These are phyloP conservation scores for Sebastes miniatus DNA, from an alignment of 2,797 vertebrate genomes.

Conservation along the genomic window DNA sequence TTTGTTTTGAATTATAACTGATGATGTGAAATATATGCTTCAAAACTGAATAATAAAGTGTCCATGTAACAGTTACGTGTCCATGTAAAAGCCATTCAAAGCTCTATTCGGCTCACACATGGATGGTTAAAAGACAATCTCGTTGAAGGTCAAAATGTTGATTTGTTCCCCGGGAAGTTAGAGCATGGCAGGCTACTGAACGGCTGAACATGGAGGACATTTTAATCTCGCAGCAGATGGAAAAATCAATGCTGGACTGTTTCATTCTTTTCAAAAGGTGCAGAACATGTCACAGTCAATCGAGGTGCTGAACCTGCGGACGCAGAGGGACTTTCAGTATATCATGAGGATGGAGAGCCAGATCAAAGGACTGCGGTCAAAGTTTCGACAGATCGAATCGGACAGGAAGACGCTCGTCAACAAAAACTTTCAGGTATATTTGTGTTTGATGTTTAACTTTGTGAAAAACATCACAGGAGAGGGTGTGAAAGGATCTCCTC, in stretches of 20 bases:
- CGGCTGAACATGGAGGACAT: conserved; percentile 63
- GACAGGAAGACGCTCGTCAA: conserved; percentile 95
- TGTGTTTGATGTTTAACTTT: conserved; percentile 48
- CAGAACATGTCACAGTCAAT: conserved; percentile 99
- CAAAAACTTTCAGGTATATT: conserved; percentile 93
- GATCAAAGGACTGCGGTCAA: conserved; percentile 95
- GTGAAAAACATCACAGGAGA: conserved; percentile 28
- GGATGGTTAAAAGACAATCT: conserved; percentile 48
- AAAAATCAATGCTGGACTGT: conserved; percentile 70
- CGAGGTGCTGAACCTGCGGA: conserved; percentile 96
- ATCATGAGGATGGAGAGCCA: conserved; percentile 99
- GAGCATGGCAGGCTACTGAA: conserved; percentile 23
- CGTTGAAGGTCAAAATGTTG: conserved; percentile 61
- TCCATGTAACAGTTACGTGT: not conserved
- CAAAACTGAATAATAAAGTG: not conserved
- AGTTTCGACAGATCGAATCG: conserved; percentile 96
- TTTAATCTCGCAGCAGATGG: conserved; percentile 63
- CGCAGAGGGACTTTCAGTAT: conserved; percentile 99
- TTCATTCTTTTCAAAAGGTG: conserved; percentile 85
- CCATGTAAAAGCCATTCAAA: not conserved
- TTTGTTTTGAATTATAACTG: not conserved
- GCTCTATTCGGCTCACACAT: conserved; percentile 14
- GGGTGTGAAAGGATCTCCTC: not conserved
- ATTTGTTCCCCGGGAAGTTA: conserved; percentile 49
- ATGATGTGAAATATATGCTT: not conserved